Conservation (phyloP, 2,113 vertebrate genomes). For the Probosciger aterrimus region DNA sequence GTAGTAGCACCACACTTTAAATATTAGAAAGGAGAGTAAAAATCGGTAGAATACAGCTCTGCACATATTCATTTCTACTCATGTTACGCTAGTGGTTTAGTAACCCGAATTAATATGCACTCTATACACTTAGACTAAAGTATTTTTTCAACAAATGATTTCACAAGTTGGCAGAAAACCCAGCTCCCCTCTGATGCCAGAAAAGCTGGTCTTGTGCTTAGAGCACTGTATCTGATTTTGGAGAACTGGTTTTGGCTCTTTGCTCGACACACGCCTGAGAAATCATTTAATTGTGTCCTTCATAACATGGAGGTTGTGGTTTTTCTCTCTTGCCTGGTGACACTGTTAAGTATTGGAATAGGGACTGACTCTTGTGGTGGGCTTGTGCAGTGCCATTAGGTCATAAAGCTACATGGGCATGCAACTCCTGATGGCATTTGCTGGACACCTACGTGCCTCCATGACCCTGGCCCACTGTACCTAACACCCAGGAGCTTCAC, state of each 20-base stretch:
- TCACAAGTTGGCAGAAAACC: neutral
- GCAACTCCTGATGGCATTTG: neutral
- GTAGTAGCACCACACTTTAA: neutral
- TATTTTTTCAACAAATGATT: neutral
- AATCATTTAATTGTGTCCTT: neutral
- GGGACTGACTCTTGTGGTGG: accelerated
- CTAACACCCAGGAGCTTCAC: neutral
- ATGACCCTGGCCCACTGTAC: neutral
- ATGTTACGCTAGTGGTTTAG: neutral
- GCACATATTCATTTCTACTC: neutral
- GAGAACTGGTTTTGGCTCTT: neutral
- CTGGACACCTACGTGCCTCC: neutral
- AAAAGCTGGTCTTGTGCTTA: neutral
- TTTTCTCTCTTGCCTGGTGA: neutral
- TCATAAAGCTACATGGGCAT: accelerated
- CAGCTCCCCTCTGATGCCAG: neutral
- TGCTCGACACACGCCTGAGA: accelerated
- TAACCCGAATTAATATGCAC: neutral
- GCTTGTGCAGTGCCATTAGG: neutral
- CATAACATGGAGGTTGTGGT: accelerated
- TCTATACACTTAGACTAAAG: neutral
- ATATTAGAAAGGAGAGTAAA: neutral
- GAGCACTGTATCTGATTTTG: neutral
- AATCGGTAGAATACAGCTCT: neutral
- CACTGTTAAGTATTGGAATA: accelerated